Evolutionary conservation across 2,113 vertebrate genomes (phyloP).

Genomic region (Nesoenas mayeri): DNA sequence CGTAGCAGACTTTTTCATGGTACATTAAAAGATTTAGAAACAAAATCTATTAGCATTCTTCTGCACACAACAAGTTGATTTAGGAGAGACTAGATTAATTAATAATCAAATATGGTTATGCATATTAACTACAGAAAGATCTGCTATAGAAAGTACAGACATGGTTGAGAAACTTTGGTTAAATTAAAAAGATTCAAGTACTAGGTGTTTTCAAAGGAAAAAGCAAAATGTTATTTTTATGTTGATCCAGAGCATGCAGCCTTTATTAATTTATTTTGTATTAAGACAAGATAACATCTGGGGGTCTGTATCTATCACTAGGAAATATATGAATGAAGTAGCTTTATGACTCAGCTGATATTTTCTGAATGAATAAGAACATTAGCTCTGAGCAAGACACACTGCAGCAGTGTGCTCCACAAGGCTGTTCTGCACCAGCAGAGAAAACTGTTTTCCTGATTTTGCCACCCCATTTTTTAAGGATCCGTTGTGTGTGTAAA

Average conservation of each 20-base stretch:
- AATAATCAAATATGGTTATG: constrained; percentile 56
- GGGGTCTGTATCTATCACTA: neutral
- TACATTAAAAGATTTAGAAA: constrained; percentile 54
- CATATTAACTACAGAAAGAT: constrained; percentile 60
- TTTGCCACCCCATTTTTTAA: neutral
- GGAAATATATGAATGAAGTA: neutral
- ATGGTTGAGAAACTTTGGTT: neutral
- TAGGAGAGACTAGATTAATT: constrained; percentile 60
- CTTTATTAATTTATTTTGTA: neutral
- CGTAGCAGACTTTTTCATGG: constrained; percentile 12
- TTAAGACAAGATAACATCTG: neutral
- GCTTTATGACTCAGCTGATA: neutral
- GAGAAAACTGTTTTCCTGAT: neutral
- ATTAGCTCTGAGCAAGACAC: neutral
- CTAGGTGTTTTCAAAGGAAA: neutral
- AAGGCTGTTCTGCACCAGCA: neutral
- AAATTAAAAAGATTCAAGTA: constrained; percentile 19
- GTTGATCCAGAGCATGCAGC: neutral
- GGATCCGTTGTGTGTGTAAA: neutral
- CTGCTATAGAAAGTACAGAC: neutral
- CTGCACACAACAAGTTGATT: constrained; percentile 55
- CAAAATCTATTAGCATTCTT: constrained; percentile 67
- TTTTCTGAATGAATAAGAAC: constrained; percentile 14
- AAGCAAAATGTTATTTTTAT: neutral
- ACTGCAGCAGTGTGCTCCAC: neutral